Evolutionary conservation across 2,888 invertebrate species (phyloP).

Genomic region (Aspidiotus rigidus): DNA sequence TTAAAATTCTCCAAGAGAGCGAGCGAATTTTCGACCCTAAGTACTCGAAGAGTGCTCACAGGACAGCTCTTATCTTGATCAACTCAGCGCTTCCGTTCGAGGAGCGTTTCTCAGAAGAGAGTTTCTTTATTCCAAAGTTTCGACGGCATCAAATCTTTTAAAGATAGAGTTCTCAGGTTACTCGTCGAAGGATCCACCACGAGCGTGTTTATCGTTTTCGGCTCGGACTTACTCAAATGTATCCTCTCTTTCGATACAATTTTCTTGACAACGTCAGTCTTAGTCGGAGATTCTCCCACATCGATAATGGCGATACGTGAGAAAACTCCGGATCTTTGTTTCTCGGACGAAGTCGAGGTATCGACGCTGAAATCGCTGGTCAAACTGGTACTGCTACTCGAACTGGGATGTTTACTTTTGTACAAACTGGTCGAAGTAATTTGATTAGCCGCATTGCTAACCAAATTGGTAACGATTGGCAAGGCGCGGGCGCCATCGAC

Average conservation of each 20-base stretch:
- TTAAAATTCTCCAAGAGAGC: too few relatives aligned
- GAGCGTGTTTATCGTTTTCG: constrained; percentile 19
- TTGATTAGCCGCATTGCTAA: constrained; percentile 4
- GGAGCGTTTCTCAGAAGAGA: not conserved
- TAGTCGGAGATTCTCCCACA: constrained; percentile 9
- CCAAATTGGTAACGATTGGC: constrained; percentile 23
- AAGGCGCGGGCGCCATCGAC: not conserved
- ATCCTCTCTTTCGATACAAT: constrained; percentile 14
- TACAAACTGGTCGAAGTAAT: constrained; percentile 23
- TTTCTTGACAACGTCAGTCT: not conserved
- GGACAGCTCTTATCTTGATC: too few relatives aligned
- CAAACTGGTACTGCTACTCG: constrained; percentile 26
- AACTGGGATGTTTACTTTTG: not conserved
- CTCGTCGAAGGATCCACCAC: not conserved
- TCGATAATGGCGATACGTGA: constrained; percentile 27
- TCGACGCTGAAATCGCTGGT: constrained; percentile 21
- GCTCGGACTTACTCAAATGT: constrained; percentile 23
- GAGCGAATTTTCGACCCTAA: too few relatives aligned
- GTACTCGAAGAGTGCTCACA: too few relatives aligned
- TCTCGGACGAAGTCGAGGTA: constrained; percentile 19
- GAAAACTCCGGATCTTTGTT: constrained; percentile 12
- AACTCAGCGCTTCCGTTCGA: too few relatives aligned
- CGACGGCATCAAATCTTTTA: constrained; percentile 15
- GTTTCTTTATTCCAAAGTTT: constrained; percentile 19
- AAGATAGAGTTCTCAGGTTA: constrained; percentile 15